These are phyloP conservation scores for Eulemur rubriventer DNA, from an alignment of 2,797 vertebrate species.

Conservation along the genomic window DNA sequence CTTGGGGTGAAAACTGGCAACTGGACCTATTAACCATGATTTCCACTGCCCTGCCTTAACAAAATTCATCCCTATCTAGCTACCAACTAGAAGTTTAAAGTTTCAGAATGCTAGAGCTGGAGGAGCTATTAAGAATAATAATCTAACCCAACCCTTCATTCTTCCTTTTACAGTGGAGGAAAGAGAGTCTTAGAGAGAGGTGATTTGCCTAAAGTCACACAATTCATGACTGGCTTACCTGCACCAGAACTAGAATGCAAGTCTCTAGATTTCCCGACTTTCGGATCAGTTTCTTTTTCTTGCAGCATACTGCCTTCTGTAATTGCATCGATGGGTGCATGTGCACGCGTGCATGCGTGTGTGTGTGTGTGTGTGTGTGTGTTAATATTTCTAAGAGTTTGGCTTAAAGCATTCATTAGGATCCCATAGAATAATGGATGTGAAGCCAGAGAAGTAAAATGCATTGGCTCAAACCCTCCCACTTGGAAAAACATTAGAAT, in stretches of 20 bases:
- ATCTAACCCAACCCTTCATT: not conserved
- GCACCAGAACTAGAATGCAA: not conserved
- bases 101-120: not conserved
- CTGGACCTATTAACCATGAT: not conserved
- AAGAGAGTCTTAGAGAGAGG: not conserved
- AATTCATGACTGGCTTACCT: not conserved
- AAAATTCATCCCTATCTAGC: not conserved
- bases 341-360: not conserved
- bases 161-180: not conserved
- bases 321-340: not conserved
- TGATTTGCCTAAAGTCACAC: not conserved
- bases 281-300: not conserved
- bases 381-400: constrained; percentile 37
- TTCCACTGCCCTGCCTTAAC: not conserved
- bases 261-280: not conserved
- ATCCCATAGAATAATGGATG: constrained; percentile 33
- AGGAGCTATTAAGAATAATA: not conserved
- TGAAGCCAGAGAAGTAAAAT: constrained; percentile 56
- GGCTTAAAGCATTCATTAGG: not conserved
- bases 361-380: not conserved
- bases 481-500: constrained; percentile 75
- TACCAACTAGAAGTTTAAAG: not conserved
- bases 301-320: not conserved
- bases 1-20: not conserved
- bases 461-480: constrained; percentile 31